Evolutionary conservation across 2,888 invertebrate genomes (phyloP).

Genomic region (Drosophila kanekoi): DNA sequence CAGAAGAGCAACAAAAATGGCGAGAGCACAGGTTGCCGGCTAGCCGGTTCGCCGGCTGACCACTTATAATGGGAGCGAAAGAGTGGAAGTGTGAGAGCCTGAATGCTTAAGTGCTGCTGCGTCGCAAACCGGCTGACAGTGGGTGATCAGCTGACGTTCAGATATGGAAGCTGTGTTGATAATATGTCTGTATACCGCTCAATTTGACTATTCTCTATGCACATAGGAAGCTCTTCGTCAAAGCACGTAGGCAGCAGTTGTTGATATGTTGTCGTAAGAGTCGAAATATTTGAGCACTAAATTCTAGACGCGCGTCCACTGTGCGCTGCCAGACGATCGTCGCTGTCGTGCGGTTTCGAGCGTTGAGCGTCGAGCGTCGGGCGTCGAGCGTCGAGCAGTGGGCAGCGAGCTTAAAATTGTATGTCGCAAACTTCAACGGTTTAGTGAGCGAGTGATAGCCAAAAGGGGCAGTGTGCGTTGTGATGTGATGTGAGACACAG

Average conservation of each 20-base stretch:
- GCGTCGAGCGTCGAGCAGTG: slow-evolving; percentile 23
- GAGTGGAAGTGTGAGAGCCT: slow-evolving; percentile 34
- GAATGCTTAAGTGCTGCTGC: slow-evolving; percentile 9
- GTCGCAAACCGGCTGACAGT: slow-evolving; percentile 51
- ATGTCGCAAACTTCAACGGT: slow-evolving; percentile 54
- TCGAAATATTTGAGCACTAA: not conserved
- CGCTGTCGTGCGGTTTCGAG: slow-evolving; percentile 23
- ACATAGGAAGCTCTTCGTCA: no score
- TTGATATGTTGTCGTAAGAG: not conserved
- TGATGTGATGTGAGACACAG: slow-evolving; percentile 38
- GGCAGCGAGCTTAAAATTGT: slow-evolving; percentile 59
- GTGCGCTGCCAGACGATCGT: slow-evolving; percentile 51
- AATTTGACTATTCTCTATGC: not conserved
- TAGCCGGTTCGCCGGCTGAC: slow-evolving; percentile 66
- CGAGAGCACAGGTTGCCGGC: slow-evolving; percentile 56
- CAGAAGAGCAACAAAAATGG: slow-evolving; percentile 20
- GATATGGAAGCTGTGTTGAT: not conserved
- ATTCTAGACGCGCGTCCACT: slow-evolving; percentile 33
- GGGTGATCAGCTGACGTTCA: slow-evolving; percentile 35
- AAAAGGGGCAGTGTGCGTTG: slow-evolving; percentile 54
- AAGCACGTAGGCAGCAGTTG: no score
- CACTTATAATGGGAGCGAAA: slow-evolving; percentile 28
- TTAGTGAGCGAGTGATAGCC: slow-evolving; percentile 66
- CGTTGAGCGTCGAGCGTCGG: slow-evolving; percentile 21
- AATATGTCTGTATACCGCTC: not conserved